These are phyloP conservation scores for Cynaeus angustus DNA, from an alignment of 2,888 invertebrate species.

Conservation along the genomic window DNA sequence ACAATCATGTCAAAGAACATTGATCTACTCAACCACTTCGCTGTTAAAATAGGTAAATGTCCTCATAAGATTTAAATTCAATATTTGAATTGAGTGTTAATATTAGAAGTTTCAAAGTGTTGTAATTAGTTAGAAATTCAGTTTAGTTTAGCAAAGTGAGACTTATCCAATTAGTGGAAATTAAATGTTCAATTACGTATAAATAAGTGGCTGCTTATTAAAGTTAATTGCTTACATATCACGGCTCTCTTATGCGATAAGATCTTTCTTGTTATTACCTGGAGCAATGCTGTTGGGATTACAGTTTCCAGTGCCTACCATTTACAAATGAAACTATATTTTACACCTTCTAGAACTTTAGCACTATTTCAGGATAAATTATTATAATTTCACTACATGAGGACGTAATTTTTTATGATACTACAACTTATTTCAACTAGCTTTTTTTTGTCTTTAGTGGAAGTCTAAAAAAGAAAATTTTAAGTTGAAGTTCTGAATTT, in stretches of 20 bases:
- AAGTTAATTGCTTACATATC: constrained; percentile 15
- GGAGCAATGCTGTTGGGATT: too few species aligned
- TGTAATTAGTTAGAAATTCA: constrained; percentile 27
- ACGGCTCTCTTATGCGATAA: neutral
- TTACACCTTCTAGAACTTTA: too few species aligned
- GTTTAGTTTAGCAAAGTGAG: constrained; percentile 14
- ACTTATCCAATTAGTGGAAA: constrained; percentile 26
- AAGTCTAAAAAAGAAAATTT: too few species aligned
- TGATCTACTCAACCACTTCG: neutral
- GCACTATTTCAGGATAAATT: neutral
- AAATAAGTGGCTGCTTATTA: constrained; percentile 20
- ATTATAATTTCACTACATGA: neutral
- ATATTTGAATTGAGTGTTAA: constrained; percentile 38
- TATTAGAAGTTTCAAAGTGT: constrained; percentile 37
- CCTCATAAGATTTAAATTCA: constrained; percentile 18
- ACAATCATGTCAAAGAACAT: too few species aligned
- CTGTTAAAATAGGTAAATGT: constrained; percentile 5
- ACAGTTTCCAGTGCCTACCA: too few species aligned
- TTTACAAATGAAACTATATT: too few species aligned
- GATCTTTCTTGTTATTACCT: constrained; percentile 4
- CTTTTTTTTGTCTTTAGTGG: too few species aligned
- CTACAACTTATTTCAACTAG: too few species aligned
- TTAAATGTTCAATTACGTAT: constrained; percentile 28
- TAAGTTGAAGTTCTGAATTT: too few species aligned
- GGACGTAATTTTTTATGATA: too few species aligned